These are phyloP conservation scores for Halictus ligatus DNA, from an alignment of 2,888 invertebrate species.

Conservation along the genomic window DNA sequence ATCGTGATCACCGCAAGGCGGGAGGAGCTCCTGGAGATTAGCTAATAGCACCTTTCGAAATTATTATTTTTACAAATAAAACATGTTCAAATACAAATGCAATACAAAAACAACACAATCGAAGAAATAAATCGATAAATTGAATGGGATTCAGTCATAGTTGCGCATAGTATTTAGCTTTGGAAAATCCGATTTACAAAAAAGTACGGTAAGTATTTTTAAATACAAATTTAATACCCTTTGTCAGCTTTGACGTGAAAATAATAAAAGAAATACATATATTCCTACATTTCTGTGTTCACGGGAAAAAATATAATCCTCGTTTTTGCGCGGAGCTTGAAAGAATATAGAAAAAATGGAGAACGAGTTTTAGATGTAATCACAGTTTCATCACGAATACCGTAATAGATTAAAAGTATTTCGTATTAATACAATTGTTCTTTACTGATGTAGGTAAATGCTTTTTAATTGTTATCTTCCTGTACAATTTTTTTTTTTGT, in stretches of 20 bases:
- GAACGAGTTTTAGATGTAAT: background rate
- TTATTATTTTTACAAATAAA: no score
- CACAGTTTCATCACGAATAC: background rate
- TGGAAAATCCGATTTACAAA: background rate
- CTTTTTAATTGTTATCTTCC: background rate
- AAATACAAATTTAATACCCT: background rate
- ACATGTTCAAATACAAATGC: no score
- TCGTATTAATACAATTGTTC: background rate
- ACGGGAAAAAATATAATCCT: background rate
- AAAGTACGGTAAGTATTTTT: no score
- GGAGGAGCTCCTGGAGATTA: no score
- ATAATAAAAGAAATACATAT: background rate
- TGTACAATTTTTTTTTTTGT: background rate
- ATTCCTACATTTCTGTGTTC: background rate
- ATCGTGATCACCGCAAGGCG: no score
- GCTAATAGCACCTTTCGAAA: no score
- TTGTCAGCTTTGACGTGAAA: background rate
- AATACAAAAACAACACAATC: no score
- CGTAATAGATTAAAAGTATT: background rate
- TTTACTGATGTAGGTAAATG: background rate
- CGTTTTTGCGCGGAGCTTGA: background rate
- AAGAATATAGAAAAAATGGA: background rate
- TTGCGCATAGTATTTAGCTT: background rate
- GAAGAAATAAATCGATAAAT: no score
- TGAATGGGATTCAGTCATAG: background rate